Evolutionary conservation across 1,140 invertebrate species (phyloP), one percentile per base, ranked within the genome.

Genomic region (Drosophila biarmipes): DNA sequence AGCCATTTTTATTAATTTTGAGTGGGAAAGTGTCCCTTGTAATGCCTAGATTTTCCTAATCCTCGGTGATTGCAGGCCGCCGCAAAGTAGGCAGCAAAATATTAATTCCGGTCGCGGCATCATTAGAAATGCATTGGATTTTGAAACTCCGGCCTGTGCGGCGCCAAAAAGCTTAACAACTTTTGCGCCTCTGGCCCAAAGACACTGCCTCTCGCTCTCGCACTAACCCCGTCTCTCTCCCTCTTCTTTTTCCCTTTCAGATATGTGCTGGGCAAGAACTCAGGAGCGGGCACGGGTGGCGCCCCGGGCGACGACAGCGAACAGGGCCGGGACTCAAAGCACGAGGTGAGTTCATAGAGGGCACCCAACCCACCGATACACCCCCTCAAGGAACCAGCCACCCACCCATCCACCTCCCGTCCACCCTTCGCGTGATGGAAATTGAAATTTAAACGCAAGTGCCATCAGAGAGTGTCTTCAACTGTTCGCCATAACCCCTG

Each of bases 221-320:
- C 35, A n/a, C 42, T 55, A 29, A 73, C 63, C 45, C 8, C 14
- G 4, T 48, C 45, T 27, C 45, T 8, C 14, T 48, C 8, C 24
- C 8, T 24, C 7, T 12, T 4, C 12, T 24, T 31, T 35, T 11
- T 27, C 24, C 1, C 37, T 59, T 72, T 12, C 74, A 86, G 81
- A 49, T 86, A 86, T 74, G 73, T 86, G 38, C 45, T 86, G 17
- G 73, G 67, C 45, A 86, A 87, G 35, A 87, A 75, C 63, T 31
- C 82, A 17, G 37, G 43, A 51, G 31, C 69, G 19, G 57, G 64
- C 5, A 11, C 64, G 27, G 49, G 63, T 31, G 66, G 63, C 46
- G 72, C 74, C 63, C 69, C 71, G 17, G 79, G 79, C 73, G 78
- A 91, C 57, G 80, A 71, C 66, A 89, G 75, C 45, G 87, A 89